phyloP scores from a whole-genome alignment of 2,888 invertebrate genomes.

The Gibbula magus region DNA sequence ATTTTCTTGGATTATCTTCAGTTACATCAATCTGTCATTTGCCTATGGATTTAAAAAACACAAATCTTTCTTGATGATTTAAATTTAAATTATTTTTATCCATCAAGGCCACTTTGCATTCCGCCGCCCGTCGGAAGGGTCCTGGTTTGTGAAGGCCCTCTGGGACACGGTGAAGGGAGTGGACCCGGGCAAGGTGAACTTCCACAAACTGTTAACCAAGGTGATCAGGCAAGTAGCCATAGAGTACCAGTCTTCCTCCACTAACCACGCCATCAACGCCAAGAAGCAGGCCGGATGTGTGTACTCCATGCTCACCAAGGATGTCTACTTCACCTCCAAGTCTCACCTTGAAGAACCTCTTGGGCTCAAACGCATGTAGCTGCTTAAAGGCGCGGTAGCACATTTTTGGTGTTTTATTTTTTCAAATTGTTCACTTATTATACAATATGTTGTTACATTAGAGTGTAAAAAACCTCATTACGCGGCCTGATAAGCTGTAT shows the following conservation, averaged over 20 bases:
- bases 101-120: conserved; percentile 54
- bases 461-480: too few species aligned
- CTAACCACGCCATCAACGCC: conserved; percentile 24
- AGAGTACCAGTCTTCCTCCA: conserved; percentile 41
- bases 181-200: conserved; percentile 27
- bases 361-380: too few species aligned
- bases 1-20: too few species aligned
- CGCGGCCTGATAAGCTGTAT: too few species aligned
- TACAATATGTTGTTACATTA: too few species aligned
- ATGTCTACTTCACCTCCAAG: conserved; percentile 42
- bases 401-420: too few species aligned
- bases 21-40: too few species aligned
- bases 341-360: background rate
- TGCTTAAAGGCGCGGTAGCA: too few species aligned
- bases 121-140: conserved; percentile 53
- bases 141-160: conserved; percentile 54
- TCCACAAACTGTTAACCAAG: conserved; percentile 46
- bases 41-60: background rate
- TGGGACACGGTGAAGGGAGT: conserved; percentile 42
- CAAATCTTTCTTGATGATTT: background rate
- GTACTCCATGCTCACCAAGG: conserved; percentile 55
- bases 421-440: too few species aligned
- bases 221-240: conserved; percentile 45
- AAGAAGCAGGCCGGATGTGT: conserved; percentile 59
- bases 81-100: background rate